Conservation (phyloP, 2,113 vertebrate species). For the Orcinus orca region DNA sequence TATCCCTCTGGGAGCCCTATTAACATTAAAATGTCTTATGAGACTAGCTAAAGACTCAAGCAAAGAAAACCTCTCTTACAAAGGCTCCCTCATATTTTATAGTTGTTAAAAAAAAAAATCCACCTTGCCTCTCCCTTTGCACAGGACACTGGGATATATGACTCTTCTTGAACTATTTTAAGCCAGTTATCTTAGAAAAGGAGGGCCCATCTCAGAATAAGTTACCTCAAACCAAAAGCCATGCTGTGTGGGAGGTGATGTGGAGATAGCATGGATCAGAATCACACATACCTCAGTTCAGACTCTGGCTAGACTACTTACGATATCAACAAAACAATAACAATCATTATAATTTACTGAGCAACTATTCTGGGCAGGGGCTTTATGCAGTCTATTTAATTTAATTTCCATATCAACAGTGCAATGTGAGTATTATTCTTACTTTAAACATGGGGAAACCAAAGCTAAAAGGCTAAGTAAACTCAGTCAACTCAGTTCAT, state of each 20-base stretch:
- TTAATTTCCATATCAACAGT: neutral
- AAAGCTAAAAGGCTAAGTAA: neutral
- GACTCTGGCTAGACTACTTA: neutral
- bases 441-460: neutral
- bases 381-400: neutral
- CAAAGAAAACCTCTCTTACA: conserved; percentile 57
- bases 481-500: neutral
- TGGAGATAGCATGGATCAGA: neutral
- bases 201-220: neutral
- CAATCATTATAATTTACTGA: neutral
- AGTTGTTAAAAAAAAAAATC: conserved; percentile 7
- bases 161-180: conserved; percentile 37
- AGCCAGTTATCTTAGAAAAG: conserved; percentile 59
- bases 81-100: conserved; percentile 65
- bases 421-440: neutral
- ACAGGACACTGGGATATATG: conserved; percentile 16
- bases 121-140: conserved; percentile 35
- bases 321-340: neutral
- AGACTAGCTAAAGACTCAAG: conserved; percentile 60
- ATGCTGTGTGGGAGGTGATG: neutral
- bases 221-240: conserved; percentile 23
- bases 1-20: conserved; percentile 56
- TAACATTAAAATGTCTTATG: conserved; percentile 69
- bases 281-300: neutral
- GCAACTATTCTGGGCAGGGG: neutral